Conservation (phyloP, 2,888 invertebrate genomes). For the Hyposoter dolosus region DNA sequence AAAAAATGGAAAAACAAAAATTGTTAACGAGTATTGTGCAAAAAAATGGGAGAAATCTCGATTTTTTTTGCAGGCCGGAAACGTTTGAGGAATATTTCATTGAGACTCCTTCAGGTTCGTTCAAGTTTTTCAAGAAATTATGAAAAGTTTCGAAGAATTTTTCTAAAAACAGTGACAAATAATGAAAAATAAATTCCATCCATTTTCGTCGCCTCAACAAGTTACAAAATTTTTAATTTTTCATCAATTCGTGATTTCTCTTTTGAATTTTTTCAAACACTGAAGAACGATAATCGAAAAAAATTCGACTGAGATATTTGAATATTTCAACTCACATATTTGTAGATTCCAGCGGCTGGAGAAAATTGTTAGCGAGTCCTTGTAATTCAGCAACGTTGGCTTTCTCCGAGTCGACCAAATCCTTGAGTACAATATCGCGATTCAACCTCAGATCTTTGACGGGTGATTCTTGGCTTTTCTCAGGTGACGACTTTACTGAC, state of each 20-base stretch:
- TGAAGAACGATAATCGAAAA: background rate
- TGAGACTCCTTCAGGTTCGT: background rate
- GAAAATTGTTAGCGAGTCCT: constrained; percentile 93
- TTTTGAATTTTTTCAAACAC: background rate
- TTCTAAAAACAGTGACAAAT: background rate
- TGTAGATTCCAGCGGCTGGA: constrained; percentile 94
- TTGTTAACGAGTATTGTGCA: background rate
- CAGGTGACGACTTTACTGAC: constrained; percentile 88
- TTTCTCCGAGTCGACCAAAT: constrained; percentile 96
- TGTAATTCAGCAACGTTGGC: constrained; percentile 96
- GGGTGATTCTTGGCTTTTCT: constrained; percentile 86
- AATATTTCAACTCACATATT: constrained; percentile 90
- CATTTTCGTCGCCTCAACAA: background rate
- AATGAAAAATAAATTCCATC: background rate
- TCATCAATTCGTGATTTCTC: too few species aligned
- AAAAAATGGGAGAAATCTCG: background rate
- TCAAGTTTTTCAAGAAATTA: background rate
- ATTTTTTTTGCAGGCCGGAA: too few species aligned
- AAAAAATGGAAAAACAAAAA: constrained; percentile 35
- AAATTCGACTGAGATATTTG: background rate
- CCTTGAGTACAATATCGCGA: constrained; percentile 93
- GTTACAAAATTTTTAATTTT: background rate
- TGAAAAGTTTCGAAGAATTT: background rate
- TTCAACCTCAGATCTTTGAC: constrained; percentile 88
- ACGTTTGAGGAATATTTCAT: too few species aligned